Evolutionary conservation across 2,797 vertebrate genomes (phyloP).

Genomic region (Huso huso): DNA sequence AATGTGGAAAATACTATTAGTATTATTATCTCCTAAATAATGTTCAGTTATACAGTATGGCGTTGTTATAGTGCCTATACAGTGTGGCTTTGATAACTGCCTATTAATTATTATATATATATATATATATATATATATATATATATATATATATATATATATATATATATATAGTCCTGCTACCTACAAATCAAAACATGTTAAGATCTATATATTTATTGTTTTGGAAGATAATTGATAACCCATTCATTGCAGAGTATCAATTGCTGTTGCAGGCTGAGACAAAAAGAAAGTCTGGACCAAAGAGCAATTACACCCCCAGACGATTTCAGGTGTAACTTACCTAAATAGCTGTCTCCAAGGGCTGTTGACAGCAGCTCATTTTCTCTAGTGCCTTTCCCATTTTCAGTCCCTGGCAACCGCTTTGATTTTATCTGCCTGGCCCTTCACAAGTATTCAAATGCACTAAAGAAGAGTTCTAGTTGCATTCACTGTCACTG

Average conservation of each 20-base stretch:
- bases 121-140: no score
- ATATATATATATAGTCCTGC: no score
- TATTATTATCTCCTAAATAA: no score
- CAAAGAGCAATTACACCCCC: constrained; percentile 61
- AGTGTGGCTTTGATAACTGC: no score
- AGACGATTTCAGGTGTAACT: constrained; percentile 73
- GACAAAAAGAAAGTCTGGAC: constrained; percentile 60
- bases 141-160: no score
- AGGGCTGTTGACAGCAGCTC: constrained; percentile 30
- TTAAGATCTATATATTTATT: constrained; percentile 40
- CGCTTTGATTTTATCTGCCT: constrained; percentile 45
- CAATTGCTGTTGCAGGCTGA: constrained; percentile 43
- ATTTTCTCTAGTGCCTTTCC: constrained; percentile 34
- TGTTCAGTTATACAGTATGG: no score
- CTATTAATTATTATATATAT: no score
- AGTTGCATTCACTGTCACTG: constrained; percentile 44
- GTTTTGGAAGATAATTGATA: constrained; percentile 70
- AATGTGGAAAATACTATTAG: no score
- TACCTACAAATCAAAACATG: no score
- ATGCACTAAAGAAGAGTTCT: constrained; percentile 43
- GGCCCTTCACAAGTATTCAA: constrained; percentile 46
- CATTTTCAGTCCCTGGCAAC: constrained; percentile 28
- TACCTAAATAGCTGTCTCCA: constrained; percentile 36
- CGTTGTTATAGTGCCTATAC: no score
- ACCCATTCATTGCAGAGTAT: constrained; percentile 52